phyloP scores from a whole-genome alignment of 30 jellyfish, hydroid and myxozoan species.

The Aurelia sp. region DNA sequence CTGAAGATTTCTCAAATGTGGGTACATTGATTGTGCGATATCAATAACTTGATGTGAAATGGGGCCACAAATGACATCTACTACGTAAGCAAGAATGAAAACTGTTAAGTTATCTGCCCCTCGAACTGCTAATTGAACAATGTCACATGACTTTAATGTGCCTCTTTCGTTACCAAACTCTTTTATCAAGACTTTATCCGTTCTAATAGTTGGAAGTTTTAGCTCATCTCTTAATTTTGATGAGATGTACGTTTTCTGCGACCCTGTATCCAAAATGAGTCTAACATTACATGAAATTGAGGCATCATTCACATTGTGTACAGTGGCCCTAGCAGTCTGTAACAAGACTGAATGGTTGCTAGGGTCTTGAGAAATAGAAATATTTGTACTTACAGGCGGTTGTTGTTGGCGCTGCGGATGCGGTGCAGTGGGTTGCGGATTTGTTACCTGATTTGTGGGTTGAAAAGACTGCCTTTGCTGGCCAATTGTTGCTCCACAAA shows the following conservation, averaged over 20 bases:
- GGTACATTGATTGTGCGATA: too few relatives aligned
- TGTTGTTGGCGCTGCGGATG: too few relatives aligned
- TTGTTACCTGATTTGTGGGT: background rate
- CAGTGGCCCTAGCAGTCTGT: constrained; percentile 5
- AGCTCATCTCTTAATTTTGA: background rate
- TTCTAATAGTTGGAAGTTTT: background rate
- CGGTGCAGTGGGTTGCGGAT: background rate
- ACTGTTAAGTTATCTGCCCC: too few relatives aligned
- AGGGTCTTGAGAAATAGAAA: background rate
- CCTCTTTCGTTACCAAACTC: too few relatives aligned
- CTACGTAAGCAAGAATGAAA: too few relatives aligned
- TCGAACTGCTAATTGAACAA: too few relatives aligned
- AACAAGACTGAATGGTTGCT: background rate
- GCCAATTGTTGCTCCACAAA: background rate
- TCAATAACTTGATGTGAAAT: too few relatives aligned
- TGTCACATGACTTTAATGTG: too few relatives aligned
- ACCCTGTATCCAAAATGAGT: constrained; percentile 15
- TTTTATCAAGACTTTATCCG: background rate
- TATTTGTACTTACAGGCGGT: constrained; percentile 17
- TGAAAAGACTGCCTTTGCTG: background rate
- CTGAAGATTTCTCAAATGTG: too few relatives aligned
- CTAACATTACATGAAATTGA: constrained; percentile 4
- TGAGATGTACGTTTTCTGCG: constrained; percentile 22
- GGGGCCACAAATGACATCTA: too few relatives aligned
- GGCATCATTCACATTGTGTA: background rate